These are phyloP conservation scores for Sorex araneus DNA, from an alignment of 2,113 vertebrate species.

Conservation along the genomic window DNA sequence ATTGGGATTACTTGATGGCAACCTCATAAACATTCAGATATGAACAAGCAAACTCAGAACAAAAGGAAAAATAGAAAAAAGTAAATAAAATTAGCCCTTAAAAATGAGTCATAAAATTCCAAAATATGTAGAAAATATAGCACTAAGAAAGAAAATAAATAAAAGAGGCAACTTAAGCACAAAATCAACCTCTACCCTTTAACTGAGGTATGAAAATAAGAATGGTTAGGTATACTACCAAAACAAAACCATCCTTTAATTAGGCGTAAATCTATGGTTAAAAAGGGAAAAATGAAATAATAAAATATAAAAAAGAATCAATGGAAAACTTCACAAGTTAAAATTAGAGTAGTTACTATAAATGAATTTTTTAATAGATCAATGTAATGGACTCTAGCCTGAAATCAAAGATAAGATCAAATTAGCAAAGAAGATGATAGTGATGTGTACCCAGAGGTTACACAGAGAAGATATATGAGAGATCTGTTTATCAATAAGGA, in stretches of 20 bases:
- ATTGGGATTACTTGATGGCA: background rate
- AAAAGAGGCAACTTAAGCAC: background rate
- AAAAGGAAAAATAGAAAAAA: background rate
- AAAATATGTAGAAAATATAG: constrained; percentile 50
- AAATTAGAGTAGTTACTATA: background rate
- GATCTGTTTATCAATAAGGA: background rate
- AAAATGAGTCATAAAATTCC: constrained; percentile 44
- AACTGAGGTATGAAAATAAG: background rate
- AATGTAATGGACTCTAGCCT: background rate
- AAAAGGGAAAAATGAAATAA: constrained; percentile 65
- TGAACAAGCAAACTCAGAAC: background rate
- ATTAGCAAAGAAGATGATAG: background rate
- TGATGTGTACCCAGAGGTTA: background rate
- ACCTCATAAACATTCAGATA: background rate
- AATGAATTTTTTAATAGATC: constrained; percentile 37
- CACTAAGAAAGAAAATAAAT: background rate
- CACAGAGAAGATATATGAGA: background rate
- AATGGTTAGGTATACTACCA: constrained; percentile 40
- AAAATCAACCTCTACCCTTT: background rate
- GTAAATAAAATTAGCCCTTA: background rate
- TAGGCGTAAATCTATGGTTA: constrained; percentile 34
- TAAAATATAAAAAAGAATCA: constrained; percentile 33
- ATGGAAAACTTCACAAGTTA: constrained; percentile 18
- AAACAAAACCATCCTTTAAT: constrained; percentile 39
- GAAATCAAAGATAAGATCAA: constrained; percentile 24